Evolutionary conservation across 23 tunicate species (phyloP).

Genomic region (Halocynthia aurantium): DNA sequence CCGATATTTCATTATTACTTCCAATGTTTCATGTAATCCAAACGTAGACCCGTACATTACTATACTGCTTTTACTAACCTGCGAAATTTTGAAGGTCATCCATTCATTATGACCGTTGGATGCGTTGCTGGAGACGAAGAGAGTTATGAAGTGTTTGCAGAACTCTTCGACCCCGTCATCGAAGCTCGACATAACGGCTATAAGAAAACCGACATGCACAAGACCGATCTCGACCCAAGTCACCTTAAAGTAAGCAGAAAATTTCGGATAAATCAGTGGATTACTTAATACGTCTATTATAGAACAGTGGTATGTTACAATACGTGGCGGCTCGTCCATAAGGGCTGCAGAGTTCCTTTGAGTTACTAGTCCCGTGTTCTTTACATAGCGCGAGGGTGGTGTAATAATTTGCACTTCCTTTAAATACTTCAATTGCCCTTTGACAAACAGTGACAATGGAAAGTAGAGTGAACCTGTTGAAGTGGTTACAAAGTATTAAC

Average conservation of each 20-base stretch:
- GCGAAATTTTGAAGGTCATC: slow-evolving; percentile 61
- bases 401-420: not conserved
- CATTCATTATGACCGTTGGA: slow-evolving; percentile 99
- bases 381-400: no score
- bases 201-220: slow-evolving; percentile 72
- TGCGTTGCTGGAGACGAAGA: slow-evolving; percentile 99
- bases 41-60: no score
- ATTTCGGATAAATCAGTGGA: not conserved
- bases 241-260: slow-evolving; percentile 33
- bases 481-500: no score
- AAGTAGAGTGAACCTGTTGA: no score
- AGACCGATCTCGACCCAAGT: slow-evolving; percentile 77
- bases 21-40: no score
- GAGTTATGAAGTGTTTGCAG: slow-evolving; percentile 78
- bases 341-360: slow-evolving; percentile 62
- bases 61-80: no score
- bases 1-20: not conserved
- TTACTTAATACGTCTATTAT: no score
- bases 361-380: slow-evolving; percentile 21
- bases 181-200: slow-evolving; percentile 92
- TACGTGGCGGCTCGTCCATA: not conserved
- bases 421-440: no score
- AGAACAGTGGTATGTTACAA: no score
- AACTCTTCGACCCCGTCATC: slow-evolving; percentile 90
- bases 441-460: no score